Evolutionary conservation across 2,113 vertebrate species (phyloP), one percentile per base, ranked within the genome.

Genomic region (Panthera tigris): DNA sequence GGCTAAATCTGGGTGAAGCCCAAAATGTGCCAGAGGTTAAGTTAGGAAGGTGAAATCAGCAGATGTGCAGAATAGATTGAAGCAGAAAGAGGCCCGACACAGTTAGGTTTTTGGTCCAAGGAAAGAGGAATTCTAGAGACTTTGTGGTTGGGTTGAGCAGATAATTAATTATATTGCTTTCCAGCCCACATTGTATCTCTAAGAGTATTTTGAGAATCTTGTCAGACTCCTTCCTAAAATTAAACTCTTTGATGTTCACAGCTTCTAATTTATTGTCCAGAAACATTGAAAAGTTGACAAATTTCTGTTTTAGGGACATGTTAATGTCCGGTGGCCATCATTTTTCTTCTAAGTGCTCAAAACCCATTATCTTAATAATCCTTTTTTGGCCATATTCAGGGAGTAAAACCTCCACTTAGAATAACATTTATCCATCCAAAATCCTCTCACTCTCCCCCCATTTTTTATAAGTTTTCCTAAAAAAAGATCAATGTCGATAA

Each of bases 391-490:
- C 61, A 90, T 80, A 92, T 76, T 87, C 45, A 89, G 94, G 29
- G 90, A 97, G 52, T 90, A 95, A 96, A 95, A 74, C 63, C 61
- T 95, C 68, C 48, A 25, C 57, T 94, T 95, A 66, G 63, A 95
- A 95, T 95, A 96, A 94, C 57, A 96, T 95, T 95, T 95, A 48
- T 80, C 85, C 95, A 96, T 39, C 61, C 23, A 48, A 63, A 86
- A 83, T 89, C 82, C 73, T 25, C 73, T 61, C 55, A 66, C 52
- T 94, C 39, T 57, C 69, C 76, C 50, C 50, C 25, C 16, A 39
- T 74, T 97, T 91, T 97, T 61, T 18, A 19, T 95, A 97, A 92
- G 57, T 80, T 96, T 92, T 94, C 92, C 92, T 92, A 23, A 31
- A 92, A 80, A 94, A 66, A 89, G 86, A 39, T 80, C 68, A 45